phyloP scores from a whole-genome alignment of 2,113 vertebrate species.

The Phaethornis superciliosus region DNA sequence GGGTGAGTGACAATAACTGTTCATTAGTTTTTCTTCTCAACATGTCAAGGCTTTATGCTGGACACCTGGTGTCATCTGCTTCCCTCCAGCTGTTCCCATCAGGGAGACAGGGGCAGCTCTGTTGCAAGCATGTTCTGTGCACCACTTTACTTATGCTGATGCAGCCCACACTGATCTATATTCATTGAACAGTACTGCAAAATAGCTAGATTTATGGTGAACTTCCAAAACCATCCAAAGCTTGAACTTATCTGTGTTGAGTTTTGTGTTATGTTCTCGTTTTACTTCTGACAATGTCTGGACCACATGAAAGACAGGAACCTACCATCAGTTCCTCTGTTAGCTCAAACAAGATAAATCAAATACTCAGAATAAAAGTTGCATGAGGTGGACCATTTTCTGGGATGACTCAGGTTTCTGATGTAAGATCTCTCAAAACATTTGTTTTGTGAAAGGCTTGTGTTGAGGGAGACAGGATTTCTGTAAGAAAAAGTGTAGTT shows the following conservation, averaged over 20 bases:
- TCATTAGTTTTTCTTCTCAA: slow-evolving; percentile 5
- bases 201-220: not conserved
- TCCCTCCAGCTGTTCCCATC: not conserved
- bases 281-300: not conserved
- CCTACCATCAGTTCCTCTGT: not conserved
- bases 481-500: not conserved
- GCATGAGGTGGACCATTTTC: not conserved
- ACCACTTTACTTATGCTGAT: not conserved
- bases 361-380: not conserved
- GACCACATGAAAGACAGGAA: not conserved
- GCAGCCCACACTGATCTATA: not conserved
- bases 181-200: not conserved
- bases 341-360: not conserved
- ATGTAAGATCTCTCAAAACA: not conserved
- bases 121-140: accelerated
- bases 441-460: not conserved
- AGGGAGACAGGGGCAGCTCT: not conserved
- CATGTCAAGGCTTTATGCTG: not conserved
- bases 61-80: not conserved
- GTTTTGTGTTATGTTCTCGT: not conserved
- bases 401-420: not conserved
- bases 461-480: not conserved
- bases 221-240: not conserved
- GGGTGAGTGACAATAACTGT: slow-evolving; percentile 3
- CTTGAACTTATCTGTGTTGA: not conserved